Conservation (phyloP, 2,888 invertebrate species). For the Drosophila borborema region DNA sequence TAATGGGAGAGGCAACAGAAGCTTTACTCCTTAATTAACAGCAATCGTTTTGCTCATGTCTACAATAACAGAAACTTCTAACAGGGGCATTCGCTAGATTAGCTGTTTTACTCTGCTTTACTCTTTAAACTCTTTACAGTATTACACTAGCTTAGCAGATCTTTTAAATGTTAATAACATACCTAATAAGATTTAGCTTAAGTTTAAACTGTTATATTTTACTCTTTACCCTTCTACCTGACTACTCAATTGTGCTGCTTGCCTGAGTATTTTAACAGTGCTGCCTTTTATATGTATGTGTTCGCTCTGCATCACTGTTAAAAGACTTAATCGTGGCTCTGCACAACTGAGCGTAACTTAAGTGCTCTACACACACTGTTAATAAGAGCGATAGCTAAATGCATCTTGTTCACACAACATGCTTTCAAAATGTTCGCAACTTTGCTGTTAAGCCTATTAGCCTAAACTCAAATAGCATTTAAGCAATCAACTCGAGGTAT, state of each 20-base stretch:
- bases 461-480: background rate
- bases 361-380: background rate
- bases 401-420: background rate
- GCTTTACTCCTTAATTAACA: background rate
- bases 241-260: background rate
- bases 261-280: too few species aligned
- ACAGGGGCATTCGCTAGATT: too few species aligned
- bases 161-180: too few species aligned
- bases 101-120: too few species aligned
- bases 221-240: background rate
- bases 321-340: background rate
- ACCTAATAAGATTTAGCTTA: too few species aligned
- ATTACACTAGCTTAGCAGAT: too few species aligned
- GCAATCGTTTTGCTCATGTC: background rate
- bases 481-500: conserved; percentile 3
- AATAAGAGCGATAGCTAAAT: background rate
- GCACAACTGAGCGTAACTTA: background rate
- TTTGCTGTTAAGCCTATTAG: conserved; percentile 3
- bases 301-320: background rate
- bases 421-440: background rate
- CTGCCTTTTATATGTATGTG: background rate
- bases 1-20: background rate
- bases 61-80: background rate
- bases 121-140: too few species aligned
- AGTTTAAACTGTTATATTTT: background rate